phyloP scores from a whole-genome alignment of 2,888 invertebrate species.

The Acrocera orbiculus region DNA sequence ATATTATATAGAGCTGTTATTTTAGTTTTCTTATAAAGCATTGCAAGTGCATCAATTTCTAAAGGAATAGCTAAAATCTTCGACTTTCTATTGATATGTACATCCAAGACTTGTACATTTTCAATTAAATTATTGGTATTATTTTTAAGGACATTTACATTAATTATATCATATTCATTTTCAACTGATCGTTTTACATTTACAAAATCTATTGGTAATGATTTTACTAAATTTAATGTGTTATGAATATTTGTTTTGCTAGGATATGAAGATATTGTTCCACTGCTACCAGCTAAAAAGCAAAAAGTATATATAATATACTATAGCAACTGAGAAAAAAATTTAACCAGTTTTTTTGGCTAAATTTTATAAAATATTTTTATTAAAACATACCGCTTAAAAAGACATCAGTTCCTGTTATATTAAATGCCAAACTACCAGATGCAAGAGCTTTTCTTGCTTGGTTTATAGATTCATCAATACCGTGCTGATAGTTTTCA shows the following conservation, averaged over 20 bases:
- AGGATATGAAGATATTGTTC: conserved; percentile 18
- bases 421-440: conserved; percentile 53
- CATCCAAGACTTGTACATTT: conserved; percentile 14
- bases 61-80: conserved; percentile 35
- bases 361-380: neutral
- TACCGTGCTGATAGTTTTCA: conserved; percentile 36
- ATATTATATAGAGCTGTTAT: conserved; percentile 47
- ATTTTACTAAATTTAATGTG: neutral
- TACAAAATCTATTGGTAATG: no score
- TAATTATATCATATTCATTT: conserved; percentile 24
- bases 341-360: neutral
- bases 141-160: conserved; percentile 23
- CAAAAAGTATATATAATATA: neutral
- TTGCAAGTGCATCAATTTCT: conserved; percentile 51
- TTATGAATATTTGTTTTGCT: conserved; percentile 5
- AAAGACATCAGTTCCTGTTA: no score
- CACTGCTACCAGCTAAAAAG: conserved; percentile 16
- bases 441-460: conserved; percentile 54
- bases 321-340: neutral
- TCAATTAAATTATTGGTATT: conserved; percentile 20
- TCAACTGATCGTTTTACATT: conserved; percentile 14
- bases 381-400: neutral
- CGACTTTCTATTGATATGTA: conserved; percentile 21
- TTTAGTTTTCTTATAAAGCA: conserved; percentile 47
- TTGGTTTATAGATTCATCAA: conserved; percentile 43